phyloP scores from a whole-genome alignment of 2,797 vertebrate genomes.

The Lepidocolaptes lacrymiger region DNA sequence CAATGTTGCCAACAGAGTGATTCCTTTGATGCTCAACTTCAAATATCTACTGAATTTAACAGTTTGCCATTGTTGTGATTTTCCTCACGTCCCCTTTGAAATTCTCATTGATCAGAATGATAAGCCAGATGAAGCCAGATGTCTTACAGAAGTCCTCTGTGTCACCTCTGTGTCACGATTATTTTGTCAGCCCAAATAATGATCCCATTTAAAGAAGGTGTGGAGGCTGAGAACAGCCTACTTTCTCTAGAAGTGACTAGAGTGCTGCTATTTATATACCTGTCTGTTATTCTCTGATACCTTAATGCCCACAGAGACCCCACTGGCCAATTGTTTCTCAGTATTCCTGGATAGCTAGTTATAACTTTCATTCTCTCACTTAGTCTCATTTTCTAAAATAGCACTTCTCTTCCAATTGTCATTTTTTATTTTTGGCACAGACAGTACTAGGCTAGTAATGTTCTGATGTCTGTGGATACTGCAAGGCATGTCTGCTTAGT shows the following conservation, averaged over 20 bases:
- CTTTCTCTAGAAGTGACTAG: background rate
- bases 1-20: background rate
- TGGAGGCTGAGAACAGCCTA: background rate
- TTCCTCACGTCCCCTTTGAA: background rate
- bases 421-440: background rate
- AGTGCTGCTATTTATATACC: constrained; percentile 7
- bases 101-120: background rate
- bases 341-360: background rate
- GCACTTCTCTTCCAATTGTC: background rate
- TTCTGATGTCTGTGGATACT: background rate
- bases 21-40: background rate
- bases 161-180: background rate
- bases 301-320: background rate
- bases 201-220: background rate
- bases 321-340: background rate
- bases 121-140: background rate
- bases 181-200: constrained; percentile 9
- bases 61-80: background rate
- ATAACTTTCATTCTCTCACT: background rate
- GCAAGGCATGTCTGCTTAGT: background rate
- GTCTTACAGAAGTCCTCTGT: background rate
- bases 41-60: background rate
- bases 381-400: constrained; percentile 4
- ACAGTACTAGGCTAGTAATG: background rate
- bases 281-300: background rate